Base-by-base conservation (phyloP, 2,888 invertebrate genomes). In the Epistrophe grossulariae region DNA sequence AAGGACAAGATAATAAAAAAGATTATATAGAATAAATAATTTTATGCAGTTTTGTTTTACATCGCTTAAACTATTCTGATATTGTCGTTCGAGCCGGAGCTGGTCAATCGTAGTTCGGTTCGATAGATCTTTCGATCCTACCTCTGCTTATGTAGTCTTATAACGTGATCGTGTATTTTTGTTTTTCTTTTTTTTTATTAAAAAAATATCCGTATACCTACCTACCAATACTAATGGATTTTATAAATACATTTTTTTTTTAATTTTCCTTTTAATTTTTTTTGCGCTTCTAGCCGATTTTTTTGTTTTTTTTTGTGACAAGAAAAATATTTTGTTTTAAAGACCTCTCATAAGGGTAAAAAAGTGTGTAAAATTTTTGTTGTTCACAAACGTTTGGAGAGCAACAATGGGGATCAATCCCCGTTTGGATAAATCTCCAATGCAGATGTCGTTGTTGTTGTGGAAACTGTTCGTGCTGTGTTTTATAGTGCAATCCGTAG, bases 381-480 rank as follows among this genome's bases (percentile, higher is more conserved):
- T 78, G 43, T 57, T 73, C 73, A 62, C 35, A 68, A 68, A 55
- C n/a, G 4, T 70, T 77, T 84, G 55, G 79, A 64, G 68, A 60
- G 64, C 64, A 64, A 88, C 76, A 81, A 89, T 89, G 89, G 89
- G 89, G 88, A 88, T 88, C 70, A 72, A 77, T 77, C 83, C 88
- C 84, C 89, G 89, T 89, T 89, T 88, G 82, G 89, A 82, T 52
- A 79, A 83, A 80, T 78, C 88, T 77, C 79, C 88, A 79, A 55
- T 77, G 60, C 19, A 76, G 62, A 84, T 89, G 84, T 88, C 90
- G 70, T 71, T 88, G 31, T 50, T 48, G 17, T 48, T 89, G 62
- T 90, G 90, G 89, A 90, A 89, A 88, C 77, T 90, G 81, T 71
- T 89, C 72, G 89, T 89, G 55, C 88, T 90, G 40, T 78, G 89